Evolutionary conservation across 2,797 vertebrate genomes (phyloP).

Genomic region (Orestias chungarensis): DNA sequence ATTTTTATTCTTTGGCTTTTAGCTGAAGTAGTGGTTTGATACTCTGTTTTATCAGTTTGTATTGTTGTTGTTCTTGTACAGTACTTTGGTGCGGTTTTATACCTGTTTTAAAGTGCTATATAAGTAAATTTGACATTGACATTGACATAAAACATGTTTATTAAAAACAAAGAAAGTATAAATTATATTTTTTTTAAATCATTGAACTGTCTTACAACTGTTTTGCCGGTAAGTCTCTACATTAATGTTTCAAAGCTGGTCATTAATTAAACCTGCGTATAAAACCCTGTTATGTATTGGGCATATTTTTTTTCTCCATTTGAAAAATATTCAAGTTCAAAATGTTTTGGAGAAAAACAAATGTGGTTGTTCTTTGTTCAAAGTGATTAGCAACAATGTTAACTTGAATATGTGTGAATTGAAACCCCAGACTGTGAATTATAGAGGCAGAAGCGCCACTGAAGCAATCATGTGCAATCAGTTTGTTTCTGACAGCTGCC

Average conservation of each 20-base stretch:
- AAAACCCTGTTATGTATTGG: not conserved
- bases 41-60: too few relatives aligned
- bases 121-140: too few relatives aligned
- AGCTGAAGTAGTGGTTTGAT: too few relatives aligned
- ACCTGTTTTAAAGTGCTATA: too few relatives aligned
- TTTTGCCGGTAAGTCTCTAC: not conserved
- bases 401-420: not conserved
- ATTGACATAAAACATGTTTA: not conserved
- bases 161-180: not conserved
- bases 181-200: too few relatives aligned
- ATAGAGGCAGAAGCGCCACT: not conserved
- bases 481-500: not conserved
- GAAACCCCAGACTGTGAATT: not conserved
- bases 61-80: too few relatives aligned
- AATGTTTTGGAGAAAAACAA: not conserved
- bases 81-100: too few relatives aligned
- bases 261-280: too few relatives aligned
- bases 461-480: not conserved
- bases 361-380: not conserved
- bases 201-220: not conserved
- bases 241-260: not conserved
- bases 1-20: too few relatives aligned
- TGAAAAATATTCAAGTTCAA: not conserved
- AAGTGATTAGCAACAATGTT: not conserved
- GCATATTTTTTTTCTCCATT: not conserved